These are phyloP conservation scores for Ladona fulva DNA, from an alignment of 1,140 invertebrate genomes.

Conservation along the genomic window DNA sequence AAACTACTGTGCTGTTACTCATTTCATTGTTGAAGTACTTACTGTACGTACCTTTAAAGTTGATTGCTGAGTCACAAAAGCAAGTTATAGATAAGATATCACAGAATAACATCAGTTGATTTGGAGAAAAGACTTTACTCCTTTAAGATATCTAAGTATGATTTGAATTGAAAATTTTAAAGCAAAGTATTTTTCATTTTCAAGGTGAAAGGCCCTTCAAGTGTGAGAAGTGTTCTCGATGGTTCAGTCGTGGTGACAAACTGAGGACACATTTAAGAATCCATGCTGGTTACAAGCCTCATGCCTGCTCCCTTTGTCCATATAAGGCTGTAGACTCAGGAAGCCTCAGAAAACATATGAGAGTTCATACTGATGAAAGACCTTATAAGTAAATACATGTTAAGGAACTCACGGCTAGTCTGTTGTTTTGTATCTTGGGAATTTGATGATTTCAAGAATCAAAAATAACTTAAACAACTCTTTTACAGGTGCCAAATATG, in stretches of 20 bases:
- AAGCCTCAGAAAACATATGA: conserved; percentile 28
- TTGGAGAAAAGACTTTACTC: conserved; percentile 14
- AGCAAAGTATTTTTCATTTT: not conserved
- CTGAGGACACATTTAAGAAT: conserved; percentile 34
- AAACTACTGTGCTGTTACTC: too few species aligned
- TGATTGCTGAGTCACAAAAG: too few species aligned
- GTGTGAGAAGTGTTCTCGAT: conserved; percentile 34
- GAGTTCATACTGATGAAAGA: conserved; percentile 30
- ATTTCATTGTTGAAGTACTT: too few species aligned
- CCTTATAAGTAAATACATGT: conserved; percentile 33
- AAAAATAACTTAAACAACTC: conserved; percentile 5
- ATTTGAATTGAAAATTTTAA: not conserved
- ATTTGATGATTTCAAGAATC: not conserved
- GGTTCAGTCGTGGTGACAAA: conserved; percentile 36
- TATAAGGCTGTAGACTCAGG: conserved; percentile 27
- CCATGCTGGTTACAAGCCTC: conserved; percentile 33
- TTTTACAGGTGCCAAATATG: conserved; percentile 39
- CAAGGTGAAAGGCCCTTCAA: conserved; percentile 34
- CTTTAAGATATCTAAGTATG: not conserved
- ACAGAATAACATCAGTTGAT: too few species aligned
- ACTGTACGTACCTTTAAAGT: too few species aligned
- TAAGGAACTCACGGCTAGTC: too few species aligned
- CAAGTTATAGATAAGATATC: too few species aligned
- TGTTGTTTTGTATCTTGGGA: too few species aligned
- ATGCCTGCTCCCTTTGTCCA: conserved; percentile 30